Evolutionary conservation across 2,888 invertebrate species (phyloP), one percentile per base, ranked within the genome.

Genomic region (Iphiclides podalirius): DNA sequence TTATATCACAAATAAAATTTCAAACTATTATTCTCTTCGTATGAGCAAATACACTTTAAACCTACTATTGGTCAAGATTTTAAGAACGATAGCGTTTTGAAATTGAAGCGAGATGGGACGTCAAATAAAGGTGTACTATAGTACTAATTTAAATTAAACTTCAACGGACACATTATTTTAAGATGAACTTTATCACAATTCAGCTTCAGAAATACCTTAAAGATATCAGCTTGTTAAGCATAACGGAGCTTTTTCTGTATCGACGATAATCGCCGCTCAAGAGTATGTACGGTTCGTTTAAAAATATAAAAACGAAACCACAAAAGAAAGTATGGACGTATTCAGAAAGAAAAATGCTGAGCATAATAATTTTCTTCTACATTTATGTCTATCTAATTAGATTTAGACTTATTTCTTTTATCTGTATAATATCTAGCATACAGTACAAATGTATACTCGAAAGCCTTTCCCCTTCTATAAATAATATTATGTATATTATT

Each of bases 1-100:
- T 75, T 68, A 68, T 82, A 86, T 84, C 81, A 86, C 83, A 85
- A 86, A 84, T 80, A 72, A 85, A 81, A 84, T 70, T 75, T 67
- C 77, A 60, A 80, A 78, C 76, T 82, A 81, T 81, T 74, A 31
- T 31, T 65, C 28, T 23, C 28, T 58, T 58, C 66, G 36, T 78
- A 79, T 85, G 86, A 86, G 86, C 86, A 86, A 82, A 70, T 69
- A 75, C 72, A 77, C 69, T 67, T 70, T 72, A 75, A 67, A 75
- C 64, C 83, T 86, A 85, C 78, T 64, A 75, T 86, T 86, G 86
- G 86, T 86, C 86, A 78, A 75, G 74, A 74, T 67, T 65, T 36
- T 55, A 61, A 53, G 55, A 58, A 34, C 6, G 36, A 54, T 60
- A 61, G 63, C 59, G 56, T 54, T 64, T 44, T 53, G 15, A 54